Evolutionary conservation across 2,888 invertebrate species (phyloP).

Genomic region (Hanleya hanleyi): DNA sequence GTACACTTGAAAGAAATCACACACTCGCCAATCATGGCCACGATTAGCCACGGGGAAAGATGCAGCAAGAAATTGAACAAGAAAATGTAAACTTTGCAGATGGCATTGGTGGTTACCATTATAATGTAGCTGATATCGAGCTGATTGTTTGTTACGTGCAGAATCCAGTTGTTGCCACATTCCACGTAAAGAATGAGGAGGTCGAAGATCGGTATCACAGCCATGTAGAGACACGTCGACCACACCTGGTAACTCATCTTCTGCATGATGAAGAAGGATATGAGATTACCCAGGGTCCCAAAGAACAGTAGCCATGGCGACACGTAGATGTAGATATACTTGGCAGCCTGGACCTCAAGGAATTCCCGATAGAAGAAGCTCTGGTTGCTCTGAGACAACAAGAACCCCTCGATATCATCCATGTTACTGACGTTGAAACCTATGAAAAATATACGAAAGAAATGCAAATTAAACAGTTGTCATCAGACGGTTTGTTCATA

Average conservation of each 20-base stretch:
- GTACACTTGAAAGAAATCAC: constrained; percentile 60
- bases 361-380: not conserved
- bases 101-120: constrained; percentile 58
- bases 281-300: constrained; percentile 61
- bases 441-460: not conserved
- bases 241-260: constrained; percentile 60
- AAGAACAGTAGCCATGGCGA: constrained; percentile 58
- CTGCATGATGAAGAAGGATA: constrained; percentile 44
- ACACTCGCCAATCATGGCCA: constrained; percentile 61
- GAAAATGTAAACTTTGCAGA: constrained; percentile 69
- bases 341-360: constrained; percentile 19
- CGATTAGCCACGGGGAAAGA: constrained; percentile 65
- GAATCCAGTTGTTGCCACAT: constrained; percentile 66
- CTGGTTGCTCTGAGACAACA: not conserved
- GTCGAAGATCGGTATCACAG: constrained; percentile 57
- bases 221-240: constrained; percentile 69
- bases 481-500: too few relatives aligned
- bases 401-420: not conserved
- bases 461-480: too few relatives aligned
- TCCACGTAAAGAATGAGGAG: constrained; percentile 61
- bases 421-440: constrained; percentile 7
- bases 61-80: constrained; percentile 58
- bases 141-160: constrained; percentile 28
- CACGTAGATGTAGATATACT: constrained; percentile 44
- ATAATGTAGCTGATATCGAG: constrained; percentile 48